These are phyloP conservation scores for Otolemur garnettii DNA, from an alignment of 2,113 vertebrate species.

Conservation along the genomic window DNA sequence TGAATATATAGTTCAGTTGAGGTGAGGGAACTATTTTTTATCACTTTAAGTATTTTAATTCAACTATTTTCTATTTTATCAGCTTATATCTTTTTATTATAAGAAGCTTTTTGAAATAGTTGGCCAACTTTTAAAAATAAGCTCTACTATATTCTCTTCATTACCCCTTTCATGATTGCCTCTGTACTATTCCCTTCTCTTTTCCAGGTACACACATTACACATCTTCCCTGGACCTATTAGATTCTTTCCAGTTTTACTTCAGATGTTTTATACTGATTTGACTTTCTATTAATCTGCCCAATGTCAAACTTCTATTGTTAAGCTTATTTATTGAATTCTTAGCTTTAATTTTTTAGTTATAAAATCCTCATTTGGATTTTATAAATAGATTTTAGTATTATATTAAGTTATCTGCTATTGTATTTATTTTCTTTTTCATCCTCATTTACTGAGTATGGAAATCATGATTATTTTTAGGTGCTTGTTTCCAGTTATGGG, in stretches of 20 bases:
- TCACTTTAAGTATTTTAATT: background rate
- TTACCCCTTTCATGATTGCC: background rate
- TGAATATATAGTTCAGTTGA: background rate
- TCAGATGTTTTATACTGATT: background rate
- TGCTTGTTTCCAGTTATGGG: background rate
- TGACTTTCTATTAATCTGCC: background rate
- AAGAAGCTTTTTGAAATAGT: background rate
- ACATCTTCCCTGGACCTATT: background rate
- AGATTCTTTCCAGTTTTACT: background rate
- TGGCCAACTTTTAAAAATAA: background rate
- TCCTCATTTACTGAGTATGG: background rate
- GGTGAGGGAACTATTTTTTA: background rate
- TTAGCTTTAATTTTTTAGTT: background rate
- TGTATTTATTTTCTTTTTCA: background rate
- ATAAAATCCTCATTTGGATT: background rate
- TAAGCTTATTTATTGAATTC: background rate
- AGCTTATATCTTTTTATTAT: background rate
- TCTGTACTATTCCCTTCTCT: background rate
- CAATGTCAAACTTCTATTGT: background rate
- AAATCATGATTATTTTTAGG: background rate
- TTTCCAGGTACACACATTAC: background rate
- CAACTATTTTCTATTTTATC: background rate
- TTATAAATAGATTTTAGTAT: background rate
- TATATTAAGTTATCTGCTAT: background rate
- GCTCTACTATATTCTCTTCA: background rate